Percentiles rank a stretch among this genome's conserved stretches.
Conservation (phyloP, 2,888 invertebrate genomes). For the Cheilosia variabilis region DNA sequence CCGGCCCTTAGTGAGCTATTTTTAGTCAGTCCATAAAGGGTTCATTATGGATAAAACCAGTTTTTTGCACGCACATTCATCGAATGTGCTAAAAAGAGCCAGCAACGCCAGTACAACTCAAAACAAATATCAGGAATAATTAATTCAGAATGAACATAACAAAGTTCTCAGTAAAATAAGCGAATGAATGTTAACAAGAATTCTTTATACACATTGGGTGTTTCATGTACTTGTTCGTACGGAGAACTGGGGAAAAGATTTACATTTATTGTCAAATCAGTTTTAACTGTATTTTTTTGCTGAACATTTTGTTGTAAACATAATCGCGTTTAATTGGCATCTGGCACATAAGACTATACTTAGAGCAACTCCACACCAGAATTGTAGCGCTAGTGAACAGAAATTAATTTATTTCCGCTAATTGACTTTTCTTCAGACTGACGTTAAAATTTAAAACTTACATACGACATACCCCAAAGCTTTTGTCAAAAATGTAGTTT, state of each 20-base stretch:
- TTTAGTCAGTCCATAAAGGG: not conserved
- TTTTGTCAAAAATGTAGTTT: too few species aligned
- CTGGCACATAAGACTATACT: not conserved
- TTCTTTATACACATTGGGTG: not conserved
- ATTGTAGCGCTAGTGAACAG: too few species aligned
- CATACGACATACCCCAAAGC: too few species aligned
- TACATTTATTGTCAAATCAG: too few species aligned
- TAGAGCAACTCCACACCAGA: too few species aligned
- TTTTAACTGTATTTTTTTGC: too few species aligned
- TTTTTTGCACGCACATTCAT: conserved; percentile 7
- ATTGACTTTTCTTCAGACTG: too few species aligned
- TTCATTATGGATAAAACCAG: conserved; percentile 2
- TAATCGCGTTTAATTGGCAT: too few species aligned
- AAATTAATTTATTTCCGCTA: too few species aligned
- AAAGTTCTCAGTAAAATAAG: conserved; percentile 19
- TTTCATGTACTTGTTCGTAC: not conserved
- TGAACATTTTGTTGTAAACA: too few species aligned
- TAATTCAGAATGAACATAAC: not conserved
- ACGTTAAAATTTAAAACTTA: too few species aligned
- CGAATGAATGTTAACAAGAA: conserved; percentile 19
- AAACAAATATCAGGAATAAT: conserved; percentile 7
- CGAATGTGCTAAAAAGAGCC: not conserved
- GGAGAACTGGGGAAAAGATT: not conserved
- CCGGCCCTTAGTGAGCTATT: not conserved
- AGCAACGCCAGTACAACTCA: not conserved